Conservation (phyloP, 2,797 vertebrate genomes). For the Coranthus polyacanthus region DNA sequence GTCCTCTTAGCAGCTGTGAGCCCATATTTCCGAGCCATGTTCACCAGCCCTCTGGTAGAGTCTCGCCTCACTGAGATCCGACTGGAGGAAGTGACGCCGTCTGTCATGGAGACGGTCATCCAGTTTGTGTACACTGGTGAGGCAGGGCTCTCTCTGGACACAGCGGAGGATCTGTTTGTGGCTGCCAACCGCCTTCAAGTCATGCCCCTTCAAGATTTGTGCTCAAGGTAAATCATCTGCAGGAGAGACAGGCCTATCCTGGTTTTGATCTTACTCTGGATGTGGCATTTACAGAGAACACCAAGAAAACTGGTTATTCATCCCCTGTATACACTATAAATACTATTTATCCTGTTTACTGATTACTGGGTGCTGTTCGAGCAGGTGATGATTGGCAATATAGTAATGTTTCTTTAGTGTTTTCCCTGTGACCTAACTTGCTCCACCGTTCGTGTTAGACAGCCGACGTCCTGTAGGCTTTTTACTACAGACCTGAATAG, state of each 20-base stretch:
- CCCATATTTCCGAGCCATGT: slow-evolving; percentile 90
- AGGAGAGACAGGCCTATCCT: not conserved
- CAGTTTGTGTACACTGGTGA: slow-evolving; percentile 89
- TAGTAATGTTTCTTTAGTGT: too few species aligned
- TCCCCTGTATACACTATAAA: too few species aligned
- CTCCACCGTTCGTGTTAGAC: too few species aligned
- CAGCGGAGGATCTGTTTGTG: slow-evolving; percentile 87
- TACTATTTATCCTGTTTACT: too few species aligned
- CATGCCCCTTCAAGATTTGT: slow-evolving; percentile 87
- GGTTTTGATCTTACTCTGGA: too few species aligned
- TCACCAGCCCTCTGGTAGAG: slow-evolving; percentile 88
- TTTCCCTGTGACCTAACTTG: too few species aligned
- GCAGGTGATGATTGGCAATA: too few species aligned
- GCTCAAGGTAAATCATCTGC: slow-evolving; percentile 83
- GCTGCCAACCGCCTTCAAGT: slow-evolving; percentile 89
- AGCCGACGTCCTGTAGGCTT: too few species aligned
- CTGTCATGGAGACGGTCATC: slow-evolving; percentile 86
- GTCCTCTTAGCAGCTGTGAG: slow-evolving; percentile 88
- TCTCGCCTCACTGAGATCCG: slow-evolving; percentile 87
- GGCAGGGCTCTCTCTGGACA: slow-evolving; percentile 84
- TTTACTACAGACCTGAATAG: too few species aligned
- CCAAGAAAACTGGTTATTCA: too few species aligned
- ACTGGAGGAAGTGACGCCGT: slow-evolving; percentile 87
- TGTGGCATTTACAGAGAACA: too few species aligned
- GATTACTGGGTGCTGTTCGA: too few species aligned